phyloP scores from a whole-genome alignment of 2,113 vertebrate genomes.

The Gymnobelideus leadbeateri region DNA sequence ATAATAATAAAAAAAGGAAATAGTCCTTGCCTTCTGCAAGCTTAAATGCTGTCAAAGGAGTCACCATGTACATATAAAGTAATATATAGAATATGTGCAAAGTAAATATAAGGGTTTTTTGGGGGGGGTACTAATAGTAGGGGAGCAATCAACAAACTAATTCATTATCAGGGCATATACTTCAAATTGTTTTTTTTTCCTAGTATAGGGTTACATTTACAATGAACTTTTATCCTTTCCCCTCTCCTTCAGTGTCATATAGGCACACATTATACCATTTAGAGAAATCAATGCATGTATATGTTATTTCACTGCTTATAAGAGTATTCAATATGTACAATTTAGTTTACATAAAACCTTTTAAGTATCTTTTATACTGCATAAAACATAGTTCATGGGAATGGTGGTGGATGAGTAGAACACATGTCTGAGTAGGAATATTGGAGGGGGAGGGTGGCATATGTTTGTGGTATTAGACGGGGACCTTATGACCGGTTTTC shows the following conservation, averaged over 20 bases:
- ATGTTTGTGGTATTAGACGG: neutral
- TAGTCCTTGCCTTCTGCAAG: neutral
- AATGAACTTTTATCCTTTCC: neutral
- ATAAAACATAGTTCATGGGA: neutral
- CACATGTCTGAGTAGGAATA: neutral
- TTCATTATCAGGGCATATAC: neutral
- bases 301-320: neutral
- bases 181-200: neutral
- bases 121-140: neutral
- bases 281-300: neutral
- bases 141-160: neutral
- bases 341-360: neutral
- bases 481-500: neutral
- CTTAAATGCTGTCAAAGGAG: neutral
- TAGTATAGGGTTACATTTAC: neutral
- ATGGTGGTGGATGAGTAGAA: neutral
- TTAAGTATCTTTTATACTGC: neutral
- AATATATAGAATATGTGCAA: neutral
- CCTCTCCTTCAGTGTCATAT: neutral
- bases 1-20: neutral
- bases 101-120: neutral
- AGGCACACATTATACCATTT: neutral
- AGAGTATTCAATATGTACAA: neutral
- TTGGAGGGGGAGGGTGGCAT: neutral
- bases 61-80: neutral